Evolutionary conservation across 2,113 vertebrate species (phyloP).

Genomic region (Corydoras sp.): DNA sequence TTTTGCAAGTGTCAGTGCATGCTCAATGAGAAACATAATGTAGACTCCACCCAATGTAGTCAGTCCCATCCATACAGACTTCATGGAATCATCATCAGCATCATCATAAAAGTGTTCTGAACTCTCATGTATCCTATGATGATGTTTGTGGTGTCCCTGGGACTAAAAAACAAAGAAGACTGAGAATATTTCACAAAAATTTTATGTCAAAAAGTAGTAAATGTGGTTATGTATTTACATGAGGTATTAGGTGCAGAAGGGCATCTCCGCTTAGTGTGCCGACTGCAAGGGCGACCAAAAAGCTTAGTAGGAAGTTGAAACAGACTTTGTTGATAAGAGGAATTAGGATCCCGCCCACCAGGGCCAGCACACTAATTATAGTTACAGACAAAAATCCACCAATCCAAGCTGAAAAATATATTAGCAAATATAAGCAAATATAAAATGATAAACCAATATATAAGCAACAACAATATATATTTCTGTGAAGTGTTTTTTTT

Average conservation of each 20-base stretch:
- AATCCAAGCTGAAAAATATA: conserved; percentile 77
- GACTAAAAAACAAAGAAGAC: conserved; percentile 49
- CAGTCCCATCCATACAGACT: conserved; percentile 88
- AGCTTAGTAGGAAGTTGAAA: conserved; percentile 96
- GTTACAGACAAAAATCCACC: conserved; percentile 92
- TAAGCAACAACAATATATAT: neutral
- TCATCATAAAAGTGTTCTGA: conserved; percentile 31
- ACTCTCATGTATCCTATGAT: neutral
- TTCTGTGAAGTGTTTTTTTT: neutral
- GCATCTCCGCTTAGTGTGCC: conserved; percentile 95
- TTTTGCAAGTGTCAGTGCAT: conserved; percentile 92
- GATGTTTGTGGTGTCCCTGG: conserved; percentile 58
- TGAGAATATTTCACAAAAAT: neutral
- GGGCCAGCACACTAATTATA: conserved; percentile 88
- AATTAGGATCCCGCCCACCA: conserved; percentile 85
- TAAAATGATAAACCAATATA: neutral
- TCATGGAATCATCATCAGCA: conserved; percentile 68
- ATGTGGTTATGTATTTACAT: conserved; percentile 72
- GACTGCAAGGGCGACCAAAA: conserved; percentile 91
- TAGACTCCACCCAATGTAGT: conserved; percentile 89
- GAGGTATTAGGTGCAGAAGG: conserved; percentile 92
- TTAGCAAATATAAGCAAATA: neutral
- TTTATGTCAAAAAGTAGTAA: neutral
- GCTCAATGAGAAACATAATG: conserved; percentile 96
- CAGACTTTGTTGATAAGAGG: conserved; percentile 90